phyloP scores from a whole-genome alignment of 1,140 invertebrate species.

The Amphibalanus amphitrite region DNA sequence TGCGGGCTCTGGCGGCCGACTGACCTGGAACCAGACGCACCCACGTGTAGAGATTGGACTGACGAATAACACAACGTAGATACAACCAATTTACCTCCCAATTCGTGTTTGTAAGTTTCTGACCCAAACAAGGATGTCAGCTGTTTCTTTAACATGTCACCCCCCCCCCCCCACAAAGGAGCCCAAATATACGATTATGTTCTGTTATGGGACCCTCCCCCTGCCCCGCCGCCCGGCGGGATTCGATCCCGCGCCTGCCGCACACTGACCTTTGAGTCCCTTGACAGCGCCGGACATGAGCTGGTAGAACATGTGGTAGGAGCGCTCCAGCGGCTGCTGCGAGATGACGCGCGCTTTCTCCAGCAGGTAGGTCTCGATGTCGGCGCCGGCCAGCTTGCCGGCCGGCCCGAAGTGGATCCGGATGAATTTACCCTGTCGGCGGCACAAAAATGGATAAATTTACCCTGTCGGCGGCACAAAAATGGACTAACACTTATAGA shows the following conservation, averaged over 20 bases:
- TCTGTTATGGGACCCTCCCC: too few relatives aligned
- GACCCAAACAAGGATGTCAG: not conserved
- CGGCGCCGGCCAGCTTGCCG: slow-evolving; percentile 53
- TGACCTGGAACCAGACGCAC: not conserved
- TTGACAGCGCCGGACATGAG: slow-evolving; percentile 11
- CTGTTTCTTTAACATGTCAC: not conserved
- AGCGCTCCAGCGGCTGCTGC: slow-evolving; percentile 72
- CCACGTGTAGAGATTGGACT: not conserved
- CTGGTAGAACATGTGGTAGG: slow-evolving; percentile 96
- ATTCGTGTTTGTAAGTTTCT: not conserved
- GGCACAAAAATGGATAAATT: too few relatives aligned
- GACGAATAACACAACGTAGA: not conserved
- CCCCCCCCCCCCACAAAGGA: not conserved
- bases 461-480: too few relatives aligned
- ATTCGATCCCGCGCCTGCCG: too few relatives aligned
- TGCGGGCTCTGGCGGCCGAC: too few relatives aligned
- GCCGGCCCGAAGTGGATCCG: slow-evolving; percentile 86
- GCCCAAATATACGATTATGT: not conserved
- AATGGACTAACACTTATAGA: too few relatives aligned
- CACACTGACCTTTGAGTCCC: slow-evolving; percentile 6
- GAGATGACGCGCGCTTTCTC: slow-evolving; percentile 50
- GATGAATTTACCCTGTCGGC: slow-evolving; percentile 26
- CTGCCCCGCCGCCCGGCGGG: too few relatives aligned
- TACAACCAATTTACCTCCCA: not conserved
- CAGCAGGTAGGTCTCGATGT: slow-evolving; percentile 45